Evolutionary conservation across 2,797 vertebrate genomes (phyloP), one percentile per base, ranked within the genome.

Genomic region (Pseudochromis fuscus): DNA sequence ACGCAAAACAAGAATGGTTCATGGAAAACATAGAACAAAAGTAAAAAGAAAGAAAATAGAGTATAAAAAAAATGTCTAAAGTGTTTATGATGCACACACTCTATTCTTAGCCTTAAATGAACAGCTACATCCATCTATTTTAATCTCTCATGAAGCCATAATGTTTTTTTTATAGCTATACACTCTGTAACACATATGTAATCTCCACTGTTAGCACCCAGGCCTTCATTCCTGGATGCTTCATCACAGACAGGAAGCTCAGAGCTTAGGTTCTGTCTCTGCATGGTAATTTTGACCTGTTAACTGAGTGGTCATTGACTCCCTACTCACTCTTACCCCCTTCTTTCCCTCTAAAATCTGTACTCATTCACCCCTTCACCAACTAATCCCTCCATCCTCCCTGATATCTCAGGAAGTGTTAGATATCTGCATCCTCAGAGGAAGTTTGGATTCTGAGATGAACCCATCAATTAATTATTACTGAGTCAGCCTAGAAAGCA

Each of bases 271-370:
- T 63, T 85, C 64, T 81, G 66, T 73, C 69, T 69, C 82, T 75
- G 67, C 66, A 16, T 62, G 44, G 73, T 85, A 71, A 83, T 76
- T 82, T 81, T 79, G 88, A n/a, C 72, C 63, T 37, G 67, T 77
- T 90, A 87, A 91, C 89, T 81, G 55, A 67, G 62, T 81, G 91
- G 90, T 87, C 89, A 90, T 89, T 91, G 90, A 91, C 91, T 81
- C 83, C 76, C 69, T 18, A 51, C 68, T 83, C 71, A 72, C 77
- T 81, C 77, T 74, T 75, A 45, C 59, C 67, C 84, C 72, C 74
- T 77, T 62, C 49, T 72, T 66, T 76, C 67, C 75, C 66, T 82
- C 82, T 72, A 50, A 84, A 79, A 72, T 86, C 71, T 86, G 84
- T 50, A 89, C 84, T 83, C 72, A 56, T 86, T 89, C 82, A 88